Percentiles rank a stretch among this genome's conserved stretches.
Evolutionary conservation across 2,888 invertebrate genomes (phyloP).

Genomic region (Brachypterus glaber): DNA sequence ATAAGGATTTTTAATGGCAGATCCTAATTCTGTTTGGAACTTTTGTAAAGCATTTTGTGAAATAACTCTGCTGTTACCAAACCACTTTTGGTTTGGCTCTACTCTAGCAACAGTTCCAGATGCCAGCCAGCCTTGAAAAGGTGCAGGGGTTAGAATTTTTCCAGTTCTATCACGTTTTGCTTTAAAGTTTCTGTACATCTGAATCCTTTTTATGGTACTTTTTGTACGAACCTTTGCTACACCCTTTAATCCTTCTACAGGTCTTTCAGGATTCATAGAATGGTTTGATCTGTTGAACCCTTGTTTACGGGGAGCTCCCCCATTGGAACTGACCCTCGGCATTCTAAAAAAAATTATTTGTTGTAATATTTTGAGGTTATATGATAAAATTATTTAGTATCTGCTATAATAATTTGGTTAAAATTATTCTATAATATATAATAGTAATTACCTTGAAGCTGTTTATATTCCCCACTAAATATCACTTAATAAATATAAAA

Average conservation of each 20-base stretch:
- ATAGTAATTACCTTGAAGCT: too few relatives aligned
- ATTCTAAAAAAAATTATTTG: too few relatives aligned
- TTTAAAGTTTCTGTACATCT: constrained; percentile 98
- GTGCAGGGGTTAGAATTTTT: constrained; percentile 88
- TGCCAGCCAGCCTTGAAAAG: constrained; percentile 83
- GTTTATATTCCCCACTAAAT: too few relatives aligned
- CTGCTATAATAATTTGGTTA: too few relatives aligned
- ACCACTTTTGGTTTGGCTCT: constrained; percentile 98
- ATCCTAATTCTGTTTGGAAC: constrained; percentile 90
- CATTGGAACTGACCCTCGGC: constrained; percentile 65
- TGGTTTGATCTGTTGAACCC: constrained; percentile 80
- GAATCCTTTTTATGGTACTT: constrained; percentile 89
- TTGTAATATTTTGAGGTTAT: too few relatives aligned
- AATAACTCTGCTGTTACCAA: constrained; percentile 95
- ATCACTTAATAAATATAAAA: too few relatives aligned
- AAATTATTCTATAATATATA: too few relatives aligned
- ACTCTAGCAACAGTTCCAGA: constrained; percentile 89
- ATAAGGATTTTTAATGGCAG: constrained; percentile 91
- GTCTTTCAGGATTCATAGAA: constrained; percentile 91
- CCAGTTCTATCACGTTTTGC: constrained; percentile 82
- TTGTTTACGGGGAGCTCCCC: constrained; percentile 71
- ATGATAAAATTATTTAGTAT: too few relatives aligned
- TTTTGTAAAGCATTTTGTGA: constrained; percentile 83
- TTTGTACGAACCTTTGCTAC: constrained; percentile 79
- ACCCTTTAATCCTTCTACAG: constrained; percentile 68